Evolutionary conservation across 1,140 invertebrate genomes (phyloP).

Genomic region (Panagrolaimus sp.): DNA sequence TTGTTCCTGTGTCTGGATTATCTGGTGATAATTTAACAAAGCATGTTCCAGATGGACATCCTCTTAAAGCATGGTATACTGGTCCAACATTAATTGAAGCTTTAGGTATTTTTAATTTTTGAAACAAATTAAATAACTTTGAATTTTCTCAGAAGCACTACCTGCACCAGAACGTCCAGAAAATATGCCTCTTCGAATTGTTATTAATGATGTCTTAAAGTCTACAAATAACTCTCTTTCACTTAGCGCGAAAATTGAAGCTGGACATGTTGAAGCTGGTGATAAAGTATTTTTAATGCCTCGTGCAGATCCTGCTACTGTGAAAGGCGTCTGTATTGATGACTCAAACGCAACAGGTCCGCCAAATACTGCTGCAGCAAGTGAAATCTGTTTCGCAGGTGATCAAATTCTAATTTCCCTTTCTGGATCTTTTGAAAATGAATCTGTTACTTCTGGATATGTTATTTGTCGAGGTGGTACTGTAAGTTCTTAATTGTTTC

Average conservation of each 20-base stretch:
- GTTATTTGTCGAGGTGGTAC: slow-evolving; percentile 50
- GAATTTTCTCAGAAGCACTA: slow-evolving; percentile 64
- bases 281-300: slow-evolving; percentile 85
- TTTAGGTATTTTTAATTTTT: slow-evolving; percentile 65
- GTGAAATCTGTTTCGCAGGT: slow-evolving; percentile 76
- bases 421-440: slow-evolving; percentile 67
- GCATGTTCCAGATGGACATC: slow-evolving; percentile 66
- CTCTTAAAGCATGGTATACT: slow-evolving; percentile 73
- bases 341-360: slow-evolving; percentile 47
- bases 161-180: slow-evolving; percentile 73
- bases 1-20: slow-evolving; percentile 89
- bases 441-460: slow-evolving; percentile 72
- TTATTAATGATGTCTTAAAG: slow-evolving; percentile 89
- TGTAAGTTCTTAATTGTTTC: too few species aligned
- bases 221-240: slow-evolving; percentile 72
- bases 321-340: slow-evolving; percentile 64
- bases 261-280: slow-evolving; percentile 71
- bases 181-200: slow-evolving; percentile 80
- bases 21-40: slow-evolving; percentile 86
- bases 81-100: slow-evolving; percentile 75
- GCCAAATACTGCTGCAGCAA: slow-evolving; percentile 71
- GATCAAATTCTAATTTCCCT: slow-evolving; percentile 80
- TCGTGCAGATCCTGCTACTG: slow-evolving; percentile 69
- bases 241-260: slow-evolving; percentile 80
- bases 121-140: slow-evolving; percentile 55